Evolutionary conservation across 2,888 invertebrate species (phyloP).

Genomic region (Aleiodes testaceus): DNA sequence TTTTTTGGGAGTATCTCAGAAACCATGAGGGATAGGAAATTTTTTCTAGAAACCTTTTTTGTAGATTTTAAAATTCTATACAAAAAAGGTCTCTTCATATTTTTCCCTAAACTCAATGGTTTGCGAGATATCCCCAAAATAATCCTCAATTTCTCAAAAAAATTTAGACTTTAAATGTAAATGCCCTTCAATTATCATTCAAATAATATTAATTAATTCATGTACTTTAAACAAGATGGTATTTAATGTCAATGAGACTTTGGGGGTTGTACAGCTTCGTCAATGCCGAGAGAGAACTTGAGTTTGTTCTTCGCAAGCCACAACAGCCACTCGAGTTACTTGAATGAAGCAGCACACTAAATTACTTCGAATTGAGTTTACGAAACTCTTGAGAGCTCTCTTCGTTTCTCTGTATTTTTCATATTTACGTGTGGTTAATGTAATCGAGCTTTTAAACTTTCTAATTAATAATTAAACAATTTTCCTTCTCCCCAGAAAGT

Average conservation of each 20-base stretch:
- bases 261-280: not conserved
- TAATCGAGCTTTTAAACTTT: not conserved
- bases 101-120: too few relatives aligned
- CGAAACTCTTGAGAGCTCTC: constrained; percentile 16
- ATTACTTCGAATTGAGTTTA: constrained; percentile 16
- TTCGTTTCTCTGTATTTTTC: not conserved
- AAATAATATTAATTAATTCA: too few relatives aligned
- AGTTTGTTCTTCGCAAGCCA: not conserved
- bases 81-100: too few relatives aligned
- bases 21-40: too few relatives aligned
- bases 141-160: too few relatives aligned
- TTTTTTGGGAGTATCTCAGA: too few relatives aligned
- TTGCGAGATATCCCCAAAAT: too few relatives aligned
- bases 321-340: constrained; percentile 12
- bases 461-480: not conserved
- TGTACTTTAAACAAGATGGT: not conserved
- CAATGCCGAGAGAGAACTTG: not conserved
- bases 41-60: too few relatives aligned
- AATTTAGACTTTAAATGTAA: too few relatives aligned
- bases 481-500: not conserved
- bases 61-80: too few relatives aligned
- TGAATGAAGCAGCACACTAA: not conserved
- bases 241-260: not conserved
- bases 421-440: not conserved
- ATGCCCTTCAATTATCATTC: too few relatives aligned